Conservation (phyloP, 2,797 vertebrate species). For the Ctenochaetus hawaiiensis region DNA sequence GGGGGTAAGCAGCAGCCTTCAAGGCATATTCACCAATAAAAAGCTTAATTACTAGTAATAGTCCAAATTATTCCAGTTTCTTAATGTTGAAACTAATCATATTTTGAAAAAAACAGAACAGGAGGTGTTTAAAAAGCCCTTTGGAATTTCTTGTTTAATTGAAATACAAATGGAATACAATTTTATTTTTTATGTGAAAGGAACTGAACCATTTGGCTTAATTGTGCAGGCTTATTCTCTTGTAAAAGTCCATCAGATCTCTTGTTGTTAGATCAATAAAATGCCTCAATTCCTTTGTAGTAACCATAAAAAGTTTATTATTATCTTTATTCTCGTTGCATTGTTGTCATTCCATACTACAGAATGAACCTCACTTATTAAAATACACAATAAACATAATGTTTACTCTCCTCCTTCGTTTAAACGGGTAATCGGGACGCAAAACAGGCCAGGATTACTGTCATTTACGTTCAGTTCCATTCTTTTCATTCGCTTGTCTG, state of each 20-base stretch:
- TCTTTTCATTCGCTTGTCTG: slow-evolving; percentile 13
- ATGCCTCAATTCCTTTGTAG: background rate
- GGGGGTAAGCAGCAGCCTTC: background rate
- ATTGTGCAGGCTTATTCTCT: background rate
- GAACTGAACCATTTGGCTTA: background rate
- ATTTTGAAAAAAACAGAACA: slow-evolving; percentile 10
- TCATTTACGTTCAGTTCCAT: background rate
- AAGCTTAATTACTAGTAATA: slow-evolving; percentile 12
- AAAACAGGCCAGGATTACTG: background rate
- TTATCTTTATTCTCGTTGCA: background rate
- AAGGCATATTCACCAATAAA: slow-evolving; percentile 4
- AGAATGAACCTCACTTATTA: background rate
- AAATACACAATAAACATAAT: background rate
- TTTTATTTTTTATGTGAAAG: background rate
- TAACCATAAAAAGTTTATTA: background rate
- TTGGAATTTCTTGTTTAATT: background rate
- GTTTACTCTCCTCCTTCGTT: background rate
- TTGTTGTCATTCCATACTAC: no score
- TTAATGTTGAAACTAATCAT: slow-evolving; percentile 19
- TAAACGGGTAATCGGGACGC: background rate
- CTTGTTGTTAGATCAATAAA: background rate
- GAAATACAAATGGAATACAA: background rate
- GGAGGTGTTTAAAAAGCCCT: background rate
- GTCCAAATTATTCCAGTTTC: background rate
- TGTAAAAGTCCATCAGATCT: background rate